These are phyloP conservation scores for Cynaeus angustus DNA, from an alignment of 2,888 invertebrate genomes.

Conservation along the genomic window DNA sequence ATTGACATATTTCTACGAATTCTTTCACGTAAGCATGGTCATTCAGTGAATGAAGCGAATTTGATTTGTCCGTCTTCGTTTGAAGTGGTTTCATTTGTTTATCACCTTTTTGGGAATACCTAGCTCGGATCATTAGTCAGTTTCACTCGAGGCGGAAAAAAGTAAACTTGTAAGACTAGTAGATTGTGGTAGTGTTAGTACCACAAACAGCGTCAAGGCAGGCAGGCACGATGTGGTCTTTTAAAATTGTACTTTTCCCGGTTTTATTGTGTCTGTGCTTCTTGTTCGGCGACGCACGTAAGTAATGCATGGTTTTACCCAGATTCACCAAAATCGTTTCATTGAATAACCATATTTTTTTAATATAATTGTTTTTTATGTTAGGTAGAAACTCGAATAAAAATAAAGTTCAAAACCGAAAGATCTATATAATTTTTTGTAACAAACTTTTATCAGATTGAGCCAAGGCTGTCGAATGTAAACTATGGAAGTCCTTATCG, in stretches of 20 bases:
- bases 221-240: conserved; percentile 43
- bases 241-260: conserved; percentile 7
- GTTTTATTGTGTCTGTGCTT: conserved; percentile 18
- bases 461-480: too few species aligned
- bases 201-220: conserved; percentile 49
- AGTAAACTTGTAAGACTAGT: conserved; percentile 38
- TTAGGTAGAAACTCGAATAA: too few species aligned
- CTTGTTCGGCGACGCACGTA: conserved; percentile 18
- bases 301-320: conserved; percentile 6
- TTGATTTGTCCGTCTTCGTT: background rate
- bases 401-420: too few species aligned
- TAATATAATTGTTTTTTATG: conserved; percentile 22
- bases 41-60: conserved; percentile 26
- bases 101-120: conserved; percentile 44
- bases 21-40: conserved; percentile 10
- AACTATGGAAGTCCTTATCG: too few species aligned
- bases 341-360: too few species aligned
- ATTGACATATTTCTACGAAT: background rate
- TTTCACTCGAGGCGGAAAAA: conserved; percentile 20
- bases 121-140: conserved; percentile 31
- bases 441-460: too few species aligned
- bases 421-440: too few species aligned
- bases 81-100: conserved; percentile 9
- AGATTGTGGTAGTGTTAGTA: conserved; percentile 40
- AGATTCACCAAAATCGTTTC: too few species aligned